Conservation (phyloP, 2,888 invertebrate species). For the Elmis aenea region DNA sequence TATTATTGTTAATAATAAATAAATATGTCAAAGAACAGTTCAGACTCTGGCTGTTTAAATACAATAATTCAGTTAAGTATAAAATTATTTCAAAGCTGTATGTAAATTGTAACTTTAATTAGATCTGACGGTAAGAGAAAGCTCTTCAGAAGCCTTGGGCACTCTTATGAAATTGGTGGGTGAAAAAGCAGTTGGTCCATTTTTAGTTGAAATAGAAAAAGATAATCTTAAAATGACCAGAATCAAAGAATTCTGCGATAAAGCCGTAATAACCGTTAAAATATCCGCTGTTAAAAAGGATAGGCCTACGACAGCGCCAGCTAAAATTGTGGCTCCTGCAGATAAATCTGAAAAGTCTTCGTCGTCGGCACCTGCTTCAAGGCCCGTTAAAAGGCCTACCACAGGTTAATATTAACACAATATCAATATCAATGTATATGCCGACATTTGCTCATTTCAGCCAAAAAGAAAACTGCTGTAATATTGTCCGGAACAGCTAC, state of each 20-base stretch:
- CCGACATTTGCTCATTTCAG: no score
- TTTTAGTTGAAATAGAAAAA: conserved; percentile 83
- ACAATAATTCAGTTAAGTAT: no score
- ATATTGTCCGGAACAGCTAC: conserved; percentile 44
- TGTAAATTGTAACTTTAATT: conserved; percentile 36
- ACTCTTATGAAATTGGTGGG: conserved; percentile 91
- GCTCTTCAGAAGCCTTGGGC: conserved; percentile 88
- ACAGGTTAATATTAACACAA: no score
- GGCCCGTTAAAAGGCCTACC: conserved; percentile 51
- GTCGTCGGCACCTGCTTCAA: conserved; percentile 34
- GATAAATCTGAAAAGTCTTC: conserved; percentile 5
- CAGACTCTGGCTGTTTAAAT: no score
- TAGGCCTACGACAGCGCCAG: conserved; percentile 52
- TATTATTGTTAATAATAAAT: background rate
- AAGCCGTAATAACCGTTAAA: conserved; percentile 81
- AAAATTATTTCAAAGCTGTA: no score
- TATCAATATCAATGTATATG: background rate
- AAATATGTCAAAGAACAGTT: no score
- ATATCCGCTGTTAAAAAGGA: conserved; percentile 59
- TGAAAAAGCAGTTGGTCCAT: conserved; percentile 82
- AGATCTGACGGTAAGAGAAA: conserved; percentile 89
- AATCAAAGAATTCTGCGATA: conserved; percentile 90
- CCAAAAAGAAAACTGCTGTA: conserved; percentile 20
- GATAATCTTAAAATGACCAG: conserved; percentile 90
- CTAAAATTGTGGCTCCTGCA: conserved; percentile 42